Base-by-base conservation (phyloP, 2,113 vertebrate species). In the Pao palembangensis region DNA sequence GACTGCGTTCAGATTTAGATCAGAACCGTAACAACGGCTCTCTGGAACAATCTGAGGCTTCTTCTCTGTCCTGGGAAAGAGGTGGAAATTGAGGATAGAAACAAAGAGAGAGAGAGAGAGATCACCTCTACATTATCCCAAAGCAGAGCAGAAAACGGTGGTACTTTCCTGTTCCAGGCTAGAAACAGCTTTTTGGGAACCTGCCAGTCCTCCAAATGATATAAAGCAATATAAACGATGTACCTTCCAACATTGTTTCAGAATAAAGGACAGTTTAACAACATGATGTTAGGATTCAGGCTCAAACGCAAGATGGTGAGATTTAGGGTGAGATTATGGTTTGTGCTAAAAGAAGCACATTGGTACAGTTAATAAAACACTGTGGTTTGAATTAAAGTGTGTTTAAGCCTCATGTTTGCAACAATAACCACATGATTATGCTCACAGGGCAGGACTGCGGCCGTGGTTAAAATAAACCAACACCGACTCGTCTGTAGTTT, bases 301-400 rank as follows among this genome's bases (percentile, higher is more conserved):
- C 44, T 38, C 34, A 38, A 38, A 38, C 8, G 34, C 34, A 38
- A 38, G 8, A 13, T 8, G 44, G 44, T 47, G 3, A 15, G 43
- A 44, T 44, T 44, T 44, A 17, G 2, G 43, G 43, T 15, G 5
- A 47, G 15, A 47, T 47, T 47, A 47, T 47, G 44, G 44, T 47
- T 47, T 47, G n/a, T n/a, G 44, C 44, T 47, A 47, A 17, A 13
- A 47, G n/a, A 47, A 47, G 44, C 15, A 19, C 47, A 2, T 19
- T 49, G 12, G 19, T 19, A 19, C n/a, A 15, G 60, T 52, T 53
- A 19, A 13, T 54, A 46, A 54, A 54, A 34, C 51, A 54, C 23
- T 52, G 38, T 28, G 59, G 49, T 52, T 43, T 43, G 16, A 12
- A 16, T 44, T 43, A 19, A 28, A 52, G 14, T 46, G 6, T 38